Evolutionary conservation across 1,140 invertebrate species (phyloP).

Genomic region (Maniola jurtina): DNA sequence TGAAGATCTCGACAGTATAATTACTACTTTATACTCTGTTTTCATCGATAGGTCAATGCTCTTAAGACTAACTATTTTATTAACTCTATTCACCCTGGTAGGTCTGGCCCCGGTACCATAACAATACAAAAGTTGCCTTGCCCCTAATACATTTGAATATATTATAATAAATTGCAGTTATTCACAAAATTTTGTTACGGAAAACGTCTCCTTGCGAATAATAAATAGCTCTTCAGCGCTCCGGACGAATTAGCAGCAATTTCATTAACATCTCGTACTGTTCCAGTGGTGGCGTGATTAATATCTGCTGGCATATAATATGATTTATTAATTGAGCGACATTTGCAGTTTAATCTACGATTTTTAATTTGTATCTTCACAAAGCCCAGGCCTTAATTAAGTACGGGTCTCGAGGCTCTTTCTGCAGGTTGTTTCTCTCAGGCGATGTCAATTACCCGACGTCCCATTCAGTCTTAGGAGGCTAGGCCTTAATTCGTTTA

Average conservation of each 20-base stretch:
- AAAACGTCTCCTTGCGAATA: slow-evolving; percentile 15
- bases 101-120: not conserved
- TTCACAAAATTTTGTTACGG: slow-evolving; percentile 7
- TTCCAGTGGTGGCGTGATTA: slow-evolving; percentile 8
- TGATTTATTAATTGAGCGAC: slow-evolving; percentile 19
- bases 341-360: not conserved
- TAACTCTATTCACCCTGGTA: too few species aligned
- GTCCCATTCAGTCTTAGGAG: too few species aligned
- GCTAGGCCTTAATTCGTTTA: too few species aligned
- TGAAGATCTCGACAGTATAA: too few species aligned
- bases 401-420: too few species aligned
- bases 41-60: too few species aligned
- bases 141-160: not conserved
- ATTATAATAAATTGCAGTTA: slow-evolving; percentile 14
- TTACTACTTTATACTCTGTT: too few species aligned
- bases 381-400: too few species aligned
- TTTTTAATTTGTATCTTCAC: too few species aligned
- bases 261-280: slow-evolving; percentile 26
- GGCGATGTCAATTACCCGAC: too few species aligned
- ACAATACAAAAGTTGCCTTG: not conserved
- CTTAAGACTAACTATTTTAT: too few species aligned
- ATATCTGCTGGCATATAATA: slow-evolving; percentile 6
- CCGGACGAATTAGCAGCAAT: slow-evolving; percentile 29
- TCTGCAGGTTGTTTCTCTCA: too few species aligned
- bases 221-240: slow-evolving; percentile 20